A percentile compares a stretch with the other conserved stretches of the same genome.
Evolutionary conservation across 2,113 vertebrate species (phyloP).

Genomic region (Haemorhous mexicanus): DNA sequence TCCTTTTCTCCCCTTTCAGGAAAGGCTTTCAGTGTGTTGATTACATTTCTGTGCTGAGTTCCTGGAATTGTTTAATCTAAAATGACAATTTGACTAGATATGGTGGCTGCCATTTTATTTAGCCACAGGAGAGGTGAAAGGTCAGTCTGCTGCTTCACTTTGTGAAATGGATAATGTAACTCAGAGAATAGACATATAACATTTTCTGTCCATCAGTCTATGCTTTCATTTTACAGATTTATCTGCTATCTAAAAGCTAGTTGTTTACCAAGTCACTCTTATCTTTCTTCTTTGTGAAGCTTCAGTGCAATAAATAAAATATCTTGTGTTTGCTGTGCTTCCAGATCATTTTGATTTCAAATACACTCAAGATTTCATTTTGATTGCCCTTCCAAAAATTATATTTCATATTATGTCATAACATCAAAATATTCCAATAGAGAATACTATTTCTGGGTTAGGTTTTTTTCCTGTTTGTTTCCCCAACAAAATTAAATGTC

Average conservation of each 20-base stretch:
- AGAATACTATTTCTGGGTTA: not conserved
- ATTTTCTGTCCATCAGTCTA: conserved; percentile 36
- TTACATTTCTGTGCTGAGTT: not conserved
- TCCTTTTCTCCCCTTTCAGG: not conserved
- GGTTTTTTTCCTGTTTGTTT: not conserved
- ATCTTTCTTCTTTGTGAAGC: conserved; percentile 55
- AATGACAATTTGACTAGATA: conserved; percentile 38
- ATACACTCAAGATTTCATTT: conserved; percentile 61
- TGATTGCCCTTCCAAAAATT: conserved; percentile 53
- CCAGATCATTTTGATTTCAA: conserved; percentile 66
- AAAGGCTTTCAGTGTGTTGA: not conserved
- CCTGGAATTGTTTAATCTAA: conserved; percentile 35
- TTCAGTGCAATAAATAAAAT: conserved; percentile 57
- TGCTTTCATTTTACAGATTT: conserved; percentile 59
- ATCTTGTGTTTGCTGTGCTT: not conserved
- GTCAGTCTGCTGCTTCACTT: not conserved
- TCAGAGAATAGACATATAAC: conserved; percentile 9
- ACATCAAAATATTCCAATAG: not conserved
- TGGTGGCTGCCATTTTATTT: not conserved
- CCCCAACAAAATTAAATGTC: not conserved
- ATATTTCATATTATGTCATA: conserved; percentile 43
- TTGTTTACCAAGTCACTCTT: conserved; percentile 65
- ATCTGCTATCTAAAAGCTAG: conserved; percentile 58
- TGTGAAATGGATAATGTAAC: conserved; percentile 46
- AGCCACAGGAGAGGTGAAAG: conserved; percentile 23